Conservation (phyloP, 2,797 vertebrate species). For the Pseudochromis fuscus region DNA sequence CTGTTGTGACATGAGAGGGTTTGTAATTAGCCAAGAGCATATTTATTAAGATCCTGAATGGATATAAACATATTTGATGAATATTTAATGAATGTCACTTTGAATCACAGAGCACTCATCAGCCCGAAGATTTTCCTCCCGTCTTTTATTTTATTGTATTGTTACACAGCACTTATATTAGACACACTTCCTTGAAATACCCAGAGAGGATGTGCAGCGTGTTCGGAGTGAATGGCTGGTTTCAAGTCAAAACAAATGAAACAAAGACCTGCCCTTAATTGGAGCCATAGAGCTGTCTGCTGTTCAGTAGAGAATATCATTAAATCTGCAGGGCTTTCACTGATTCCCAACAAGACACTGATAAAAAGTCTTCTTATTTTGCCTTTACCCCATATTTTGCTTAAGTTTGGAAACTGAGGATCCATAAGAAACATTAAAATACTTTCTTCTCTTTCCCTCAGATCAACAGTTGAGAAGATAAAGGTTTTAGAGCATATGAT, state of each 20-base stretch:
- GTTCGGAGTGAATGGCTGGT: background rate
- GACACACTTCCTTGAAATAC: no score
- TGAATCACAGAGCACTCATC: no score
- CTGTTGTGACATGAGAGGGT: no score
- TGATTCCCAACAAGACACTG: constrained; percentile 16
- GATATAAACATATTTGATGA: no score
- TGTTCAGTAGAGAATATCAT: no score
- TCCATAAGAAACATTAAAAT: constrained; percentile 13
- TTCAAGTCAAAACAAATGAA: background rate
- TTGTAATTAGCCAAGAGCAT: no score
- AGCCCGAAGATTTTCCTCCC: no score
- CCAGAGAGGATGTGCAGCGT: background rate
- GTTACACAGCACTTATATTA: background rate
- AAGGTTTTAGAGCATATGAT: constrained; percentile 30
- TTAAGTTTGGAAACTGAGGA: constrained; percentile 9
- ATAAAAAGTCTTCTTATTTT: constrained; percentile 28
- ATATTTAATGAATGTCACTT: no score
- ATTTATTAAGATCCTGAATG: no score
- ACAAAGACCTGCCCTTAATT: background rate
- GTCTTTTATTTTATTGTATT: no score
- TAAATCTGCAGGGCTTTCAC: constrained; percentile 6
- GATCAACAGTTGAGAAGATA: constrained; percentile 18
- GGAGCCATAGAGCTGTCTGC: no score
- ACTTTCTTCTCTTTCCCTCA: constrained; percentile 2
- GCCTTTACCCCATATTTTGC: constrained; percentile 6